A percentile compares a stretch with the other conserved stretches of the same genome.
Conservation (phyloP, 2,888 invertebrate species). For the Drymonia ruficornis region DNA sequence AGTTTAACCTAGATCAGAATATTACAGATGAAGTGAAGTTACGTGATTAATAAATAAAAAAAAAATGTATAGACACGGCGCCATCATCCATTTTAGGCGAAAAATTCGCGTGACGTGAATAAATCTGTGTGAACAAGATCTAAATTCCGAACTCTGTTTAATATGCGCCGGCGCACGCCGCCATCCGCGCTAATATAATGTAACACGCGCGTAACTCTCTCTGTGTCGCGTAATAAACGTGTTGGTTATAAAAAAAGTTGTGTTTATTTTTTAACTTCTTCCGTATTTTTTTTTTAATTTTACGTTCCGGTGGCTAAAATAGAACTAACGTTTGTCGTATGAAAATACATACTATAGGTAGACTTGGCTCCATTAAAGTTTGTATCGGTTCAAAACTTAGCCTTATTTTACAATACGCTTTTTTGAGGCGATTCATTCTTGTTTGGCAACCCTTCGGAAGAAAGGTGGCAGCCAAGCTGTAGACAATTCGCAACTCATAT, state of each 20-base stretch:
- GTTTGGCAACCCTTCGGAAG: no score
- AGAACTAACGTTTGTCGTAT: neutral
- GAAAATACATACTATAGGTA: neutral
- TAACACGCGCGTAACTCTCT: slow-evolving; percentile 7
- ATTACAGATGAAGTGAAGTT: neutral
- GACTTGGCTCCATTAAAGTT: no score
- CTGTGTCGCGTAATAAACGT: slow-evolving; percentile 6
- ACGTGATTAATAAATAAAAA: neutral
- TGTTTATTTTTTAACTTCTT: slow-evolving; percentile 1
- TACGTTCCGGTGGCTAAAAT: neutral
- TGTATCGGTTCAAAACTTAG: no score
- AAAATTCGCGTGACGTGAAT: neutral
- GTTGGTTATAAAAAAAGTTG: neutral
- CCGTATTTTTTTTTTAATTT: neutral
- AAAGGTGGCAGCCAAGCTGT: no score
- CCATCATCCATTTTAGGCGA: neutral
- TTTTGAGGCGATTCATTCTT: no score
- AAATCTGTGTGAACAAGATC: neutral
- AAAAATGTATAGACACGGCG: no score
- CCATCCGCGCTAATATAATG: slow-evolving; percentile 3
- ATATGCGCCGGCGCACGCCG: slow-evolving; percentile 4
- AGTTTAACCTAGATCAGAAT: neutral
- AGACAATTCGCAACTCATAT: no score
- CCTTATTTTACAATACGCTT: no score
- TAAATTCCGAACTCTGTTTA: neutral